Base-by-base conservation (phyloP, 2,888 invertebrate species). In the Steinernema carpocapsae region DNA sequence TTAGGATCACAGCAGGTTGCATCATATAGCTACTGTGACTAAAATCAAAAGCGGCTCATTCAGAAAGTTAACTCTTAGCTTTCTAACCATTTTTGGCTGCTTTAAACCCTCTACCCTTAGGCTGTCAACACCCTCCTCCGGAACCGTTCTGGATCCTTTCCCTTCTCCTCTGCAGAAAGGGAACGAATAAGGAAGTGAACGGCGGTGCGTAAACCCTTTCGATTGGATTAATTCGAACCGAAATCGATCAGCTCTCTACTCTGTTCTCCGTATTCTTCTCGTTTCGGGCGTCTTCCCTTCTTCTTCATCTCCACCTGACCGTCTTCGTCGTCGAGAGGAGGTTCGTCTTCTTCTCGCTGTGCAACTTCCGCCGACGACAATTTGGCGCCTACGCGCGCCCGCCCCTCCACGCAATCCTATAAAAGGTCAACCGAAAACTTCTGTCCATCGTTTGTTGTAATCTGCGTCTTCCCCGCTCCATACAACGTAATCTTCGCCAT, bases 381-480 rank as follows among this genome's bases (percentile, higher is more conserved):
- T 56, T 56, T 56, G 56, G 56, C 56, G 56, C 56, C 56, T 56
- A 56, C 56, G 56, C 56, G 56, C 56, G 56, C 22, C 56, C 56
- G 56, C 56, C 56, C 56, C 56, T 26, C 26, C 56, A 19, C 56
- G 56, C 56, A 56, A 22, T 56, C 56, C 56, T 56, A 56, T 56
- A 56, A 56, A 56, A 56, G 56, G 56, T 56, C 56, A 56, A 56
- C 56, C 56, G 56, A 14, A 24, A 26, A 56, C n/a, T 56, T 56
- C 56, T 56, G 56, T 56, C 56, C 56, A 56, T 56, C 17, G 56
- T n/a, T n/a, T 56, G 56, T 26, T 56, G 24, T 56, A 56, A 56
- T 56, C 56, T 24, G 17, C 56, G 56, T 26, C n/a, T n/a, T n/a
- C n/a, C n/a, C n/a, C n/a, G n/a, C n/a, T 56, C 56, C 56, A n/a